These are phyloP conservation scores for Protaetia brevitarsis DNA, from an alignment of 1,140 invertebrate genomes.

Conservation along the genomic window DNA sequence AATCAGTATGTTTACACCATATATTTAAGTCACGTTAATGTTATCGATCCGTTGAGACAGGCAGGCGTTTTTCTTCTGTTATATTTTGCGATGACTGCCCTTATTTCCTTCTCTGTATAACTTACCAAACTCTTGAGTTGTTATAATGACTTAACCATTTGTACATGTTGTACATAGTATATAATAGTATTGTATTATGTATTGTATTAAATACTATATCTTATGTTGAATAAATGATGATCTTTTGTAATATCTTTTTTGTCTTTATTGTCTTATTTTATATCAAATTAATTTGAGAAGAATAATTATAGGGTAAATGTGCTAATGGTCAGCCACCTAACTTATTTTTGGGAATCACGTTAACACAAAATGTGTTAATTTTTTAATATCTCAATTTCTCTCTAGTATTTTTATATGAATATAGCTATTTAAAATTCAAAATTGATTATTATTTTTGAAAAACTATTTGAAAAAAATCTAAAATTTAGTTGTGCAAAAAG, in stretches of 20 bases:
- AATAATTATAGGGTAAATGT: too few relatives aligned
- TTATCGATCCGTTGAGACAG: not conserved
- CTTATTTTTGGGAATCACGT: too few relatives aligned
- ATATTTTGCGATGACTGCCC: not conserved
- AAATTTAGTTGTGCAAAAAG: too few relatives aligned
- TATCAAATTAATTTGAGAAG: not conserved
- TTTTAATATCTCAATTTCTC: too few relatives aligned
- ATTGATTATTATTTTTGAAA: too few relatives aligned
- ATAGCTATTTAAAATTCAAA: too few relatives aligned
- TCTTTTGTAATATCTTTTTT: not conserved
- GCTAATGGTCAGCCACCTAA: too few relatives aligned
- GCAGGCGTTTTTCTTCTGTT: not conserved
- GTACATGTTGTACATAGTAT: constrained; percentile 18
- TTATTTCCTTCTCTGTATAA: too few relatives aligned
- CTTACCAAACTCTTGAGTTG: not conserved
- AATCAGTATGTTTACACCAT: constrained; percentile 20
- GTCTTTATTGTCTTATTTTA: not conserved
- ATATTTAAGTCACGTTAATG: not conserved
- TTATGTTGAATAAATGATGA: constrained; percentile 4
- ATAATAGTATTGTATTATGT: constrained; percentile 1
- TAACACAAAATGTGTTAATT: too few relatives aligned
- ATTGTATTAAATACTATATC: constrained; percentile 7
- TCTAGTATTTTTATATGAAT: too few relatives aligned
- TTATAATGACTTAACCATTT: not conserved
- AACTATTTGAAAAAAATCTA: too few relatives aligned